Percentiles rank a stretch among this genome's conserved stretches.
phyloP scores from a whole-genome alignment of 2,888 invertebrate species.

The Xylocampa areola region DNA sequence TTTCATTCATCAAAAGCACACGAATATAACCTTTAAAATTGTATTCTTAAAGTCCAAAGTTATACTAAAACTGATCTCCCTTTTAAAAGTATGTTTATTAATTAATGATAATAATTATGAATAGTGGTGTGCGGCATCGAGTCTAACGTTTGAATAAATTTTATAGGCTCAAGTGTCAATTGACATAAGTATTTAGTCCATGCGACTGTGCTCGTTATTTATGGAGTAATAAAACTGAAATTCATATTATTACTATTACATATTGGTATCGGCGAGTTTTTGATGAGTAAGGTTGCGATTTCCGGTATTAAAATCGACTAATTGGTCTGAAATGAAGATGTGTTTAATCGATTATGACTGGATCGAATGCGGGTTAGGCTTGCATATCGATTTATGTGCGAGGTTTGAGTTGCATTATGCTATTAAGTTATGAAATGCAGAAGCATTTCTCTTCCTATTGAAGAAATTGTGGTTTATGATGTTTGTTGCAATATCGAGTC shows the following conservation, averaged over 20 bases:
- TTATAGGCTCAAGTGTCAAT: conserved; percentile 77
- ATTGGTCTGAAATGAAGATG: conserved; percentile 40
- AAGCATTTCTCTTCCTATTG: background rate
- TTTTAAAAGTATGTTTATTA: conserved; percentile 56
- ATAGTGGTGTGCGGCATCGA: conserved; percentile 64
- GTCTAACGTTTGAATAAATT: conserved; percentile 66
- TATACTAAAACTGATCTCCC: conserved; percentile 4
- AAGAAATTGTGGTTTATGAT: background rate
- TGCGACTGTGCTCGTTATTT: conserved; percentile 49
- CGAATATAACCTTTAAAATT: conserved; percentile 15
- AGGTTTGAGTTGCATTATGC: background rate
- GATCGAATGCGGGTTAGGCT: conserved; percentile 29
- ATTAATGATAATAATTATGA: conserved; percentile 70
- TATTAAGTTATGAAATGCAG: background rate
- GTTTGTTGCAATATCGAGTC: background rate
- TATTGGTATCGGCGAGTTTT: conserved; percentile 22
- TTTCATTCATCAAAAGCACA: conserved; percentile 10
- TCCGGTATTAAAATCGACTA: conserved; percentile 52
- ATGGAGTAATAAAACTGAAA: conserved; percentile 55
- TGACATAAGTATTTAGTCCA: conserved; percentile 78
- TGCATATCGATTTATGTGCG: background rate
- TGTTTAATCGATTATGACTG: conserved; percentile 46
- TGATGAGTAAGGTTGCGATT: conserved; percentile 39
- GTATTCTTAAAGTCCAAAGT: conserved; percentile 22
- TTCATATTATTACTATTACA: conserved; percentile 39